A percentile compares a stretch with the other conserved stretches of the same genome.
Conservation (phyloP, 2,113 vertebrate species). For the Sterrhoptilus dennistouni region DNA sequence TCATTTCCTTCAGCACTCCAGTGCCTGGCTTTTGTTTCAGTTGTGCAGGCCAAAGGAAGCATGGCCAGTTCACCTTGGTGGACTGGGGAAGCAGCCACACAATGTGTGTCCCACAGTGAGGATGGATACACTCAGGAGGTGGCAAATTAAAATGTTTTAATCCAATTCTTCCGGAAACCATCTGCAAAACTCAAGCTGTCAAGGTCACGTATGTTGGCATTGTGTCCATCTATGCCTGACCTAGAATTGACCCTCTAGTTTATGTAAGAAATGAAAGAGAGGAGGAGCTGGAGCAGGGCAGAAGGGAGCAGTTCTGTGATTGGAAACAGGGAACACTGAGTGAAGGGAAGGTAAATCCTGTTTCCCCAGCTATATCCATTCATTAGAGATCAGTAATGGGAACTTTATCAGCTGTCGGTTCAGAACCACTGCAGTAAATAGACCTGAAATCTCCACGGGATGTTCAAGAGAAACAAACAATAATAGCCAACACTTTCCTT, state of each 20-base stretch:
- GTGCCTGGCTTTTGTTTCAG: not conserved
- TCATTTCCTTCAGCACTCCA: not conserved
- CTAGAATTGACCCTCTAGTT: not conserved
- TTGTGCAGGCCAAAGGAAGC: not conserved
- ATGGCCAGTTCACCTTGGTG: not conserved
- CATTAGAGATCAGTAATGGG: not conserved
- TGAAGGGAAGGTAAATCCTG: not conserved
- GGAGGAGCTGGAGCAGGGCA: not conserved
- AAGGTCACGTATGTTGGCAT: not conserved
- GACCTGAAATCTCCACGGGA: not conserved
- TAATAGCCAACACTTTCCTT: not conserved
- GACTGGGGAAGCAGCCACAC: not conserved
- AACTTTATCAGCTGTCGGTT: not conserved
- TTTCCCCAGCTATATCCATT: not conserved
- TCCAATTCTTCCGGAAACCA: constrained; percentile 37
- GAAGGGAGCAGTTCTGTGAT: not conserved
- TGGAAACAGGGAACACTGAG: not conserved
- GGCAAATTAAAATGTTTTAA: constrained; percentile 48
- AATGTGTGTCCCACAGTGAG: not conserved
- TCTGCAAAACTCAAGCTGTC: not conserved
- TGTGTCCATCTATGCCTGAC: not conserved
- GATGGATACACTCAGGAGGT: not conserved
- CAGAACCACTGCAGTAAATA: constrained; percentile 14
- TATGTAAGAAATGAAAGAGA: not conserved
- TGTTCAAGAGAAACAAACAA: not conserved